Evolutionary conservation across 2,888 invertebrate genomes (phyloP), one percentile per base, ranked within the genome.

Genomic region (Aleiodes alternator): DNA sequence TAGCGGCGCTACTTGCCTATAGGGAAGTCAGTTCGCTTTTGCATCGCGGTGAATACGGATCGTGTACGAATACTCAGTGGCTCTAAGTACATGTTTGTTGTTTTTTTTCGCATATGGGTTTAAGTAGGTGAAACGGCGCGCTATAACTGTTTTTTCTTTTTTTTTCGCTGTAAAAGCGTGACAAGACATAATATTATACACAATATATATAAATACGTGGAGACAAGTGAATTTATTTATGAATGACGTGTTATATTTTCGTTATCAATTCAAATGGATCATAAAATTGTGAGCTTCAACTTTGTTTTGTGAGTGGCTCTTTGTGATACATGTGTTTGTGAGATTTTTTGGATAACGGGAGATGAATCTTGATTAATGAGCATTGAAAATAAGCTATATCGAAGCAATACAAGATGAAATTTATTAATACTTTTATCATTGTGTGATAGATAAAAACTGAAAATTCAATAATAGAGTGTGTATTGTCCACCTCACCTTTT

Each of bases 1-100:
- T 76, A 76, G 82, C 82, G 86, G 82, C 82, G 84, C 87, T 87
- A 86, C 84, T 82, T 73, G 75, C 78, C 80, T 82, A 81, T 81
- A 82, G 81, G 82, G 79, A 81, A 84, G 83, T 83, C 87, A 87
- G 87, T 87, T 82, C 82, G 84, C 86, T 84, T 85, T 84, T 83
- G 87, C 80, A 84, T 78, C 85, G 87, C 87, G 87, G 76, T 76
- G 72, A 73, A 78, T 83, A 82, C 83, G 85, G 83, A 78, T 81
- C 83, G 82, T 80, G 23, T 23, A 23, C 23, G 23, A 23, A 23
- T 82, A 80, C 77, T n/a, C n/a, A 14, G 16, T 48, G 64, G 6
- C 43, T 34, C 16, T 12, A 16, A 14, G 55, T 48, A 61, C 55
- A 55, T 34, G 34, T 34, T 69, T 51, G 57, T 57, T 74, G 50